Conservation (phyloP, 2,888 invertebrate species). For the Ectobius pallidus region DNA sequence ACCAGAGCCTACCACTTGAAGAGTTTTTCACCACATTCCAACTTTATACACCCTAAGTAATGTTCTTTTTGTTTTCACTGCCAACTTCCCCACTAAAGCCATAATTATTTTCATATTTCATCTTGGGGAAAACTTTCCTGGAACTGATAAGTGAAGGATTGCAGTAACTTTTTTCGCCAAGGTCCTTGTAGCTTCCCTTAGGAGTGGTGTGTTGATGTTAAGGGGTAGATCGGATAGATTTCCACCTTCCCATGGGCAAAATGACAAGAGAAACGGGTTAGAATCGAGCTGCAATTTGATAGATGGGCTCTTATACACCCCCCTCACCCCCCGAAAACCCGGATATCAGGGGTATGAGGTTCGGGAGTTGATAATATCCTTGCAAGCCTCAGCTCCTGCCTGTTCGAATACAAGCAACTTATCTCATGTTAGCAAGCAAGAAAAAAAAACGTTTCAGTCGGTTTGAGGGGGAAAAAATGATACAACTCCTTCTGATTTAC, state of each 20-base stretch:
- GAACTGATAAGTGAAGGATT: background rate
- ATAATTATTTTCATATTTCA: no score
- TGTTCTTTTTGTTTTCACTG: no score
- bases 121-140: no score
- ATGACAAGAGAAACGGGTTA: background rate
- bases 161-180: background rate
- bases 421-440: no score
- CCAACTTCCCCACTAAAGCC: no score
- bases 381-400: background rate
- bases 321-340: background rate
- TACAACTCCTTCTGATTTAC: no score
- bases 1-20: no score
- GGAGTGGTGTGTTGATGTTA: background rate
- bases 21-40: no score
- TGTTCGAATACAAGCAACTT: background rate
- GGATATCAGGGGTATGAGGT: background rate
- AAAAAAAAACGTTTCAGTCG: no score
- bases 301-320: background rate
- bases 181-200: background rate
- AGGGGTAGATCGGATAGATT: background rate
- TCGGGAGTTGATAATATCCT: background rate
- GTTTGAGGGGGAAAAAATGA: no score
- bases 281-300: slow-evolving; percentile 7
- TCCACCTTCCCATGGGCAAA: background rate
- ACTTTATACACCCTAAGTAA: no score